A percentile compares a stretch with the other conserved stretches of the same genome.
These are phyloP conservation scores for Ascaphus truei DNA, from an alignment of 2,113 vertebrate species.

Conservation along the genomic window DNA sequence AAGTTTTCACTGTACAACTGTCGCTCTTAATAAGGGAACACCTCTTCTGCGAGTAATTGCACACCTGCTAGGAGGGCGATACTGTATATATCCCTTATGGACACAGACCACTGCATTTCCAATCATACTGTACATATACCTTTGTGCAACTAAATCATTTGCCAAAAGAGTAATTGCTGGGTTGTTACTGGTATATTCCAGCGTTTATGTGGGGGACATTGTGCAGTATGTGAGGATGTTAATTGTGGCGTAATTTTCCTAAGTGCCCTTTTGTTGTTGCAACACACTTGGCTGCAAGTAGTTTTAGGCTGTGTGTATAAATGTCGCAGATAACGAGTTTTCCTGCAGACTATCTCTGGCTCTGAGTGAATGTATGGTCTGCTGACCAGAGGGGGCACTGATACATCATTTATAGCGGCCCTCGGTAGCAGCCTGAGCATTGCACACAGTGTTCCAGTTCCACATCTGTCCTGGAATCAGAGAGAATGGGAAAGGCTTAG, in stretches of 20 bases:
- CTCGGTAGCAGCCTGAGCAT: neutral
- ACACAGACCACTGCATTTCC: neutral
- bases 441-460: neutral
- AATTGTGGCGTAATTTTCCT: neutral
- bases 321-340: conserved; percentile 6
- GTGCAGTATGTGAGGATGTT: too few relatives aligned
- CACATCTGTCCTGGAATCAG: neutral
- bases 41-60: neutral
- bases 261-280: conserved; percentile 1
- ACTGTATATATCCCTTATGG: conserved; percentile 11
- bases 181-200: too few relatives aligned
- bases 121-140: too few relatives aligned
- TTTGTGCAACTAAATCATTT: too few relatives aligned
- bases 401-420: conserved; percentile 9
- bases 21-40: too few relatives aligned
- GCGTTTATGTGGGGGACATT: too few relatives aligned
- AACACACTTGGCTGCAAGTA: conserved; percentile 7
- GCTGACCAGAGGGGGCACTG: conserved; percentile 22
- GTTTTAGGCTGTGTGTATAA: neutral
- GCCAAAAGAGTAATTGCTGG: too few relatives aligned
- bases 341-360: neutral
- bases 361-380: neutral
- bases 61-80: neutral
- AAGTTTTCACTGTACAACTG: too few relatives aligned
- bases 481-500: conserved; percentile 1